Evolutionary conservation across 1,140 invertebrate genomes (phyloP).

Genomic region (Papilio helenus): DNA sequence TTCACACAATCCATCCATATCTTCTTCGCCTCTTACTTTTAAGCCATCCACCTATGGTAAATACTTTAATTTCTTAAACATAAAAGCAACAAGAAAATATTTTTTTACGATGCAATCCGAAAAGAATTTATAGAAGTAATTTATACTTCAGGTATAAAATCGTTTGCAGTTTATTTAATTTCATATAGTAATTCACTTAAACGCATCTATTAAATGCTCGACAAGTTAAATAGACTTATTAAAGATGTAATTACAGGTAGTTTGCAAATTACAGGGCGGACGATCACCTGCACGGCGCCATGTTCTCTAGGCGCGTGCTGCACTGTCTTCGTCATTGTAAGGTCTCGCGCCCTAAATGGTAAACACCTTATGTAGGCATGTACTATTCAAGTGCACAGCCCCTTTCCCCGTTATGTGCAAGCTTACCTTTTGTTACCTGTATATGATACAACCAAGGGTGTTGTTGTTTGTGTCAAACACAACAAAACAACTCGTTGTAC

Average conservation of each 20-base stretch:
- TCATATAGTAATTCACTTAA: conserved; percentile 8
- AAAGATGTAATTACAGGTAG: conserved; percentile 41
- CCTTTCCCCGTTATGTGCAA: conserved; percentile 8
- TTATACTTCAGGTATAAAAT: neutral
- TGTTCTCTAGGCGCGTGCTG: conserved; percentile 31
- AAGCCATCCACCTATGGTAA: too few relatives aligned
- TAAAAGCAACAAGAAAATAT: too few relatives aligned
- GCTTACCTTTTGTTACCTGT: conserved; percentile 12
- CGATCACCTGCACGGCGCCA: conserved; percentile 39
- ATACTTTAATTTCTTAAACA: too few relatives aligned
- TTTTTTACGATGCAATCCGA: too few relatives aligned
- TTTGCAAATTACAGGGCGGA: conserved; percentile 41
- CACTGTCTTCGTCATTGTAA: conserved; percentile 34
- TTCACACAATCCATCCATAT: too few relatives aligned
- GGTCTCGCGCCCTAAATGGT: conserved; percentile 10
- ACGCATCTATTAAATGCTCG: conserved; percentile 7
- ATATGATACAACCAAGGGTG: neutral
- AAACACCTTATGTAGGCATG: conserved; percentile 28
- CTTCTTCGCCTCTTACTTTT: too few relatives aligned
- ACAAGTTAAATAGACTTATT: conserved; percentile 39
- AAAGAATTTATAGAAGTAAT: too few relatives aligned
- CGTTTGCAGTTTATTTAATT: conserved; percentile 1
- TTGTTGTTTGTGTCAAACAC: neutral
- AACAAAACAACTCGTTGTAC: neutral
- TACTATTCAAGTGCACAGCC: neutral